Evolutionary conservation across 1,140 invertebrate species (phyloP).

Genomic region (Nylanderia fulva): DNA sequence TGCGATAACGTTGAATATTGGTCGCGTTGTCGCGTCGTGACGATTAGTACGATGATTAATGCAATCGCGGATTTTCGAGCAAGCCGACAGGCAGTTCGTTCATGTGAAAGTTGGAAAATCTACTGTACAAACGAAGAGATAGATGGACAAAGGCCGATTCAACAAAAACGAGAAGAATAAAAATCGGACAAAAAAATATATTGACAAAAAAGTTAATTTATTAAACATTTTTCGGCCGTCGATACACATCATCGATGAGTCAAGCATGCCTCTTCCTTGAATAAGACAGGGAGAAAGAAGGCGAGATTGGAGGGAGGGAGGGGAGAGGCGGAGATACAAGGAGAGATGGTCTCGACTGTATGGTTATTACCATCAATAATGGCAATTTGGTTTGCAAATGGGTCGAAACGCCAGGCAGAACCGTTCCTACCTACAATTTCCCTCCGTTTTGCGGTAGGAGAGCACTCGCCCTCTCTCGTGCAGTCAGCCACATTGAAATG

Average conservation of each 20-base stretch:
- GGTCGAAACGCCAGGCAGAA: conserved; percentile 81
- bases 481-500: conserved; percentile 84
- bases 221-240: conserved; percentile 70
- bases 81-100: neutral
- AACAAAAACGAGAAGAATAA: conserved; percentile 18
- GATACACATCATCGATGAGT: conserved; percentile 72
- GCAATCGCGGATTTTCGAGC: conserved; percentile 54
- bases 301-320: conserved; percentile 3
- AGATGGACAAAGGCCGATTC: neutral
- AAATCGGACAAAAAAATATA: conserved; percentile 28
- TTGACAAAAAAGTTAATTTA: conserved; percentile 71
- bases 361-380: conserved; percentile 86
- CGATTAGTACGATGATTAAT: conserved; percentile 60
- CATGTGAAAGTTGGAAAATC: conserved; percentile 36
- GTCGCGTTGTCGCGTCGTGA: conserved; percentile 28
- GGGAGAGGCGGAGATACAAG: conserved; percentile 14
- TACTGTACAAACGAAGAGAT: conserved; percentile 49
- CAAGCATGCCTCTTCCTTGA: conserved; percentile 42
- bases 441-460: conserved; percentile 82
- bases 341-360: conserved; percentile 80
- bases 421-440: conserved; percentile 84
- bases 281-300: conserved; percentile 29
- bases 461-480: conserved; percentile 79
- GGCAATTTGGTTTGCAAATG: conserved; percentile 86
- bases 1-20: conserved; percentile 50